Evolutionary conservation across 2,113 vertebrate species (phyloP).

Genomic region (Raphicerus campestris): DNA sequence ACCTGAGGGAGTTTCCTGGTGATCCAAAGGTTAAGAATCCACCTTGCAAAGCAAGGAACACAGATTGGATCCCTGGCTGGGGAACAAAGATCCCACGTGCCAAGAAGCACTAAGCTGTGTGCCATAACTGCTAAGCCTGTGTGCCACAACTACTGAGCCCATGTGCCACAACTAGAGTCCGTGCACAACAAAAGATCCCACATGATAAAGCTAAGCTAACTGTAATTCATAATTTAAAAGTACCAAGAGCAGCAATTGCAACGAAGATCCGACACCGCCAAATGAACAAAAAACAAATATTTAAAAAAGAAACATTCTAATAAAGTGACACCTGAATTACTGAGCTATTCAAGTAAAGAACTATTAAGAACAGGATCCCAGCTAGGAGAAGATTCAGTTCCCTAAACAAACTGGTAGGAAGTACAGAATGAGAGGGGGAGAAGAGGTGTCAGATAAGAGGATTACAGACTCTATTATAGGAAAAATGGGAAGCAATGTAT

Average conservation of each 20-base stretch:
- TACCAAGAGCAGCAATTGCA: neutral
- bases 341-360: neutral
- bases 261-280: neutral
- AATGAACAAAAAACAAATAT: neutral
- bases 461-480: neutral
- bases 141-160: neutral
- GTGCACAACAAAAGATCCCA: neutral
- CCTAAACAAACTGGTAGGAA: neutral
- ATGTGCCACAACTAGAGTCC: neutral
- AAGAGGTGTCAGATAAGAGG: neutral
- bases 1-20: neutral
- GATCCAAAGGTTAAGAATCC: neutral
- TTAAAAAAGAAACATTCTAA: neutral
- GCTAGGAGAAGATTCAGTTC: neutral
- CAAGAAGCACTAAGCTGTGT: neutral
- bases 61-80: neutral
- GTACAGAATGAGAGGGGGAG: neutral
- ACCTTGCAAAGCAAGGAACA: neutral
- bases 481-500: neutral
- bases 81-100: neutral
- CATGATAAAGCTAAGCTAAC: neutral
- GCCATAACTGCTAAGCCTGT: neutral
- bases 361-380: neutral
- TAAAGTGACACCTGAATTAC: neutral
- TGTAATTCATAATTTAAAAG: too few relatives aligned